phyloP scores from a whole-genome alignment of 1,140 invertebrate genomes.

The Hycleus phaleratus region DNA sequence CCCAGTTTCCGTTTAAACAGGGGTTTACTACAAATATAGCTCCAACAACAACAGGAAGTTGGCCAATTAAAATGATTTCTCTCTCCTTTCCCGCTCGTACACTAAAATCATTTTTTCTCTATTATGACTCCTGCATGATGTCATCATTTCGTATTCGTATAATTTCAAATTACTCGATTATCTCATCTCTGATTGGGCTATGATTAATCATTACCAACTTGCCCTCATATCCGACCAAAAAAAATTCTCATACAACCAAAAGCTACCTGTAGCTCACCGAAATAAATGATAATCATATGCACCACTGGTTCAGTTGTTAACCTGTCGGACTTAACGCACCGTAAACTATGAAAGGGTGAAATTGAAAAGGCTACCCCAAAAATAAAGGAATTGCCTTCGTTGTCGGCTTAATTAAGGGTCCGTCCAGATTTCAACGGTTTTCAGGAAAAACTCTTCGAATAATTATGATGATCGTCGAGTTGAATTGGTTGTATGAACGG shows the following conservation, averaged over 20 bases:
- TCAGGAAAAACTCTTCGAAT: too few species aligned
- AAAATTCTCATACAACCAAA: slow-evolving; percentile 1
- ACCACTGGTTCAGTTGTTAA: slow-evolving; percentile 10
- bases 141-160: not conserved
- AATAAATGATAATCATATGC: slow-evolving; percentile 17
- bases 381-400: too few species aligned
- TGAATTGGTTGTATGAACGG: too few species aligned
- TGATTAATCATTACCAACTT: not conserved
- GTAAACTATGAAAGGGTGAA: slow-evolving; percentile 12
- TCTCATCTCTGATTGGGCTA: not conserved
- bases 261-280: slow-evolving; percentile 3
- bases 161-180: not conserved
- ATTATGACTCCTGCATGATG: slow-evolving; percentile 11
- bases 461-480: too few species aligned
- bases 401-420: too few species aligned
- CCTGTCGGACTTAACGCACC: slow-evolving; percentile 10
- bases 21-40: not conserved
- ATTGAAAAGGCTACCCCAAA: slow-evolving; percentile 1
- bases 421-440: too few species aligned
- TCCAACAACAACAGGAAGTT: slow-evolving; percentile 9
- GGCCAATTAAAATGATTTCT: slow-evolving; percentile 15
- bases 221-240: not conserved
- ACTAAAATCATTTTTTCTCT: slow-evolving; percentile 9
- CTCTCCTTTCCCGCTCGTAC: not conserved
- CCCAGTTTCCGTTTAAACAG: slow-evolving; percentile 5